Base-by-base conservation (phyloP, 2,888 invertebrate species). In the Drosophila prolongata region DNA sequence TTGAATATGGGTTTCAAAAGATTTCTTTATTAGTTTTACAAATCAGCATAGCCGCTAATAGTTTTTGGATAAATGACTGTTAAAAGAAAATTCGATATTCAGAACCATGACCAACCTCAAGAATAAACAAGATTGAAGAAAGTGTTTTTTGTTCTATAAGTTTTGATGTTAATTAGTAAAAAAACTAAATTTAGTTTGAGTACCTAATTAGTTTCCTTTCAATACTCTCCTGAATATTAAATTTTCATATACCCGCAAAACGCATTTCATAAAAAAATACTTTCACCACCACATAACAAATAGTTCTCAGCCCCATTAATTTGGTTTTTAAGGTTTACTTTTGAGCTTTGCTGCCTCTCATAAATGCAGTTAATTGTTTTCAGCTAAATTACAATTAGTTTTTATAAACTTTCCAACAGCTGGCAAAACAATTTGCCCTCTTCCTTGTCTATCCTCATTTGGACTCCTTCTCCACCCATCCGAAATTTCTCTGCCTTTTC, bases 301-400 rank as follows among this genome's bases (percentile, higher is more conserved):
- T 19, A 19, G 2, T 37, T 50, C 14, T 6, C 11, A 9, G 4
- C 5, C 2, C 6, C 16, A n/a, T 10, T 34, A 5, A 34, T 35
- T n/a, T 27, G 42, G 13, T 14, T 19, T 14, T 37, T 13, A 35
- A 27, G 27, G 35, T 37, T 37, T 14, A 16, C 24, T 44, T 50
- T 19, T 1, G 30, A 5, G n/a, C 6, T 52, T 11, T 14, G 3
- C 24, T 19, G 11, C 44, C 30, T 9, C 30, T 47, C 56, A 38
- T 34, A 59, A 71, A 43, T 42, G 42, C 42, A 76, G 50, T 66
- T 72, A 65, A 83, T 78, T 83, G 72, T 50, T 62, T 64, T 46
- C 49, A 50, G 47, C 27, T 16, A 71, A 71, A 60, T 59, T 46
- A 53, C 66, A 68, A 75, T 73, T 71, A 70, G 58, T 78, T 80